These are phyloP conservation scores for Tachysurus vachellii DNA, from an alignment of 2,113 vertebrate genomes.

Conservation along the genomic window DNA sequence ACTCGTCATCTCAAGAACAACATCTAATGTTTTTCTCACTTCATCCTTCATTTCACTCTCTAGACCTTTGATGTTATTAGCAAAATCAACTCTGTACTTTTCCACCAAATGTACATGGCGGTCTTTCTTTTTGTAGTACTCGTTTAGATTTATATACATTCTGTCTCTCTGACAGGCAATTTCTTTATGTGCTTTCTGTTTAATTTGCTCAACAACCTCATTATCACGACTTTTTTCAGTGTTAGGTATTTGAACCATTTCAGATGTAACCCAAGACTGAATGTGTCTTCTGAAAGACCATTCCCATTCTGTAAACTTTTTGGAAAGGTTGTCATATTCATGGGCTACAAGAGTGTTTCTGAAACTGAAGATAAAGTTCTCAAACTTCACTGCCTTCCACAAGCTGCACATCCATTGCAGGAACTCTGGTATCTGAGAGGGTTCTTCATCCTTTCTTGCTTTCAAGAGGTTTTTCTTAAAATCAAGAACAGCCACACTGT, in stretches of 20 bases:
- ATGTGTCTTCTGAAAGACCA: constrained; percentile 35
- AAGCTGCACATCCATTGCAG: constrained; percentile 58
- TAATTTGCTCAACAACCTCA: constrained; percentile 28
- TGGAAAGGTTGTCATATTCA: constrained; percentile 49
- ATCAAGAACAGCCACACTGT: constrained; percentile 60
- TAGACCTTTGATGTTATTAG: constrained; percentile 48
- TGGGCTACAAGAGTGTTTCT: constrained; percentile 55
- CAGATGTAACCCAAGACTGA: neutral
- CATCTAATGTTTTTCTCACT: constrained; percentile 11
- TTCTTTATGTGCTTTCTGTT: neutral
- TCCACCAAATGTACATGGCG: constrained; percentile 58
- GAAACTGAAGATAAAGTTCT: constrained; percentile 63
- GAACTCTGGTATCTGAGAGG: constrained; percentile 50
- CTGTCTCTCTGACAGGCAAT: neutral
- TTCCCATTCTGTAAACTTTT: constrained; percentile 41
- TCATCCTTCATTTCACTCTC: constrained; percentile 51
- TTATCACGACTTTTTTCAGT: neutral
- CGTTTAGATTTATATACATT: constrained; percentile 16
- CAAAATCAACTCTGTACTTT: constrained; percentile 64
- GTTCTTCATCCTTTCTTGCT: neutral
- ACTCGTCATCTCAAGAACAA: constrained; percentile 15
- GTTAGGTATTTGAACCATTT: neutral
- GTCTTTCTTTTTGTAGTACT: constrained; percentile 61
- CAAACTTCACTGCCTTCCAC: constrained; percentile 68
- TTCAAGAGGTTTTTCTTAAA: constrained; percentile 62